Evolutionary conservation across 1,140 invertebrate genomes (phyloP), one percentile per base, ranked within the genome.

Genomic region (Oncopodura yosiiana): DNA sequence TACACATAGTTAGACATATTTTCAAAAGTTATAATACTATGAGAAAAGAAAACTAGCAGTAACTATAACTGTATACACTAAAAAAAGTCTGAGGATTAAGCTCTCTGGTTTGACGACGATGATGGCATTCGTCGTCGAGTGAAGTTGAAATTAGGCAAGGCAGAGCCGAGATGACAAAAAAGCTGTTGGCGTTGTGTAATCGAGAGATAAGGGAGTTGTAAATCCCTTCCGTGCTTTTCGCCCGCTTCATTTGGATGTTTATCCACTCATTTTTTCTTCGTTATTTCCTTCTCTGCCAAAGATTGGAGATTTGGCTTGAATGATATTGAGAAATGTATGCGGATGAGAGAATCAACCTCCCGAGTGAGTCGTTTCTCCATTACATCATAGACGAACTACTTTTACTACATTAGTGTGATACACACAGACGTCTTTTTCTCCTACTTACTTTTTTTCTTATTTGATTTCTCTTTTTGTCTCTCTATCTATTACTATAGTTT

Each of bases 211-310:
- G 62, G 62, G 62, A 56, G 46, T 61, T 56, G 52, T 56, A 58
- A 61, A 61, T 58, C 58, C 53, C 57, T 54, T 52, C 44, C 34
- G 37, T 50, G 19, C 43, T 61, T 34, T 56, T 58, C 16, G 44
- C 54, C 45, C 41, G 41, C 44, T 49, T 61, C 52, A 53, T 58
- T 60, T 63, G 51, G 62, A 57, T 60, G 58, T 60, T 60, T 58
- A 63, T 60, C 58, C 58, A 60, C 55, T 60, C 61, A 60, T 63
- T 60, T 63, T 58, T 58, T 56, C 55, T 58, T 63, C 58, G 55
- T 63, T 60, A 55, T 54, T 55, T 52, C 41, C 50, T 23, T 29
- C 37, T 30, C 37, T 60, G 54, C 53, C 61, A 63, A 60, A 63
- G 53, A 63, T 62, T 56, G 46, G 23, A 62, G 61, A 59, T 56